Evolutionary conservation across 2,888 invertebrate species (phyloP).

Genomic region (Andrena camellia): DNA sequence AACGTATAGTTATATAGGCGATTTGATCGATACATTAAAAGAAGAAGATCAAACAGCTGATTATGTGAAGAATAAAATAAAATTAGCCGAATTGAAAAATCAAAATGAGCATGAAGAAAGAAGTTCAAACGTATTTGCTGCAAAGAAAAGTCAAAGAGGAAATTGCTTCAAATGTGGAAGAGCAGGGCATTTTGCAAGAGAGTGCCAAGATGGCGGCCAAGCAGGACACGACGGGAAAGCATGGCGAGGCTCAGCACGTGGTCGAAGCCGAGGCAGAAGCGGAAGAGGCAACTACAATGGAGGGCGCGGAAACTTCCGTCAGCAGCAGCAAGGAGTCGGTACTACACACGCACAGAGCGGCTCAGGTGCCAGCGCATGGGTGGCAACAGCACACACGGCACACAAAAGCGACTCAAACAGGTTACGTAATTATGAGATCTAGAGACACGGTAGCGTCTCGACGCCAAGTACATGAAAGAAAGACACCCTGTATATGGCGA

Average conservation of each 20-base stretch:
- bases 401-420: not conserved
- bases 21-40: slow-evolving; percentile 44
- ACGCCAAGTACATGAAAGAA: too few species aligned
- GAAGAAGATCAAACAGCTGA: slow-evolving; percentile 65
- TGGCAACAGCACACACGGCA: not conserved
- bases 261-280: not conserved
- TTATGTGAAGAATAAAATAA: slow-evolving; percentile 69
- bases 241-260: slow-evolving; percentile 15
- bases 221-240: not conserved
- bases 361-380: not conserved
- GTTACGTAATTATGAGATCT: not conserved
- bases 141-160: not conserved
- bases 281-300: not conserved
- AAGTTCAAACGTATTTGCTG: slow-evolving; percentile 47
- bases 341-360: not conserved
- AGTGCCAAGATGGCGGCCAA: slow-evolving; percentile 25
- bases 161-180: slow-evolving; percentile 2
- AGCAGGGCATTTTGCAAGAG: not conserved
- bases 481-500: too few species aligned
- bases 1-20: slow-evolving; percentile 57
- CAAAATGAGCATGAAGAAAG: slow-evolving; percentile 5
- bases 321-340: not conserved
- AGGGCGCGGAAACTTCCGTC: not conserved
- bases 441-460: too few species aligned
- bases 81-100: slow-evolving; percentile 30